Evolutionary conservation across 2,797 vertebrate species (phyloP), one percentile per base, ranked within the genome.

Genomic region (Steatocranus sp.): DNA sequence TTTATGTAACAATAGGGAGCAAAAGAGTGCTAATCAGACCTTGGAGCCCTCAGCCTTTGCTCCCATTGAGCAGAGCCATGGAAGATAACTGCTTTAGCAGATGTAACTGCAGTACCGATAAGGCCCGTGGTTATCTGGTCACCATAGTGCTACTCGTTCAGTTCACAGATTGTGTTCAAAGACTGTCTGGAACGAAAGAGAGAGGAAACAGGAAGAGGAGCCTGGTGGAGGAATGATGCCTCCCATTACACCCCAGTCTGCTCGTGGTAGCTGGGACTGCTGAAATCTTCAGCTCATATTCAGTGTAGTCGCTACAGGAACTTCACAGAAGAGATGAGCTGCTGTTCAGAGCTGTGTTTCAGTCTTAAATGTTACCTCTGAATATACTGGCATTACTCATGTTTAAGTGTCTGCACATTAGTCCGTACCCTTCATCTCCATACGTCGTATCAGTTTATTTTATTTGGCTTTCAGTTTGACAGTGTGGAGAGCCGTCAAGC

Each of bases 11-110:
- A 80, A 75, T 38, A 58, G 82, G 82, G 87, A 80, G 73, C 82
- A 90, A 91, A 83, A 83, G 76, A 83, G 83, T 53, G 58, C 83
- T 83, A 81, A 85, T 90, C 76, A 53, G 83, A 89, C 68, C 63
- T 83, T 50, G 54, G 80, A 80, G 78, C 70, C 11, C 32, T 23
- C 38, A 66, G 82, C 53, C 73, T 87, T 66, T 75, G 77, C 78
- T 84, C 66, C 77, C 34, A 25, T 70, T 3, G 5, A 77, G 54
- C 43, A 85, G 79, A 79, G 51, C 68, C 3, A 2, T 20, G 17
- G 14, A 80, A 86, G 89, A 93, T 92, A 91, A 88, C 80, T 51
- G 81, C 78, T 77, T 90, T 82, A 87, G 56, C 6, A 50, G 77
- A 86, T 82, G 82, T 86, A 89, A 89, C 84, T 53, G 77, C 80